Evolutionary conservation across 2,888 invertebrate species (phyloP).

Genomic region (Aleiodes alternator): DNA sequence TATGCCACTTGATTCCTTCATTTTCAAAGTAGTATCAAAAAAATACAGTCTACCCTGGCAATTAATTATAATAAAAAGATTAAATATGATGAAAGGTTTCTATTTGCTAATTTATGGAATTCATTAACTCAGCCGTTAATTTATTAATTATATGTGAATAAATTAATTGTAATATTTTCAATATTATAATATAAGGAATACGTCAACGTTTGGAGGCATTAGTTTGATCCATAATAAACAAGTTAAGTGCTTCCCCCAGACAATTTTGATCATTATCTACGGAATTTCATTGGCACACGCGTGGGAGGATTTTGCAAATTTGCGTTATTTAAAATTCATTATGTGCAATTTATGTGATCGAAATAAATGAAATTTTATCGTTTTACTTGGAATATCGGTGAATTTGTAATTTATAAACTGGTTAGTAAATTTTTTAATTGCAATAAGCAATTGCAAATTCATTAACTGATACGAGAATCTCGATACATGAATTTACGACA

Average conservation of each 20-base stretch:
- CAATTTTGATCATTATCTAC: conserved; percentile 68
- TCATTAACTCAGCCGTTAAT: not conserved
- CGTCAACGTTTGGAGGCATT: not conserved
- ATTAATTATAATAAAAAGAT: not conserved
- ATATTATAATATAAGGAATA: not conserved
- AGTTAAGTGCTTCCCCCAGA: conserved; percentile 59
- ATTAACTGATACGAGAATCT: too few relatives aligned
- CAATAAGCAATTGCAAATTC: too few relatives aligned
- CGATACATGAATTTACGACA: too few relatives aligned
- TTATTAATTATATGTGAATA: too few relatives aligned
- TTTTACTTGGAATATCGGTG: not conserved
- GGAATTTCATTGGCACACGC: conserved; percentile 65
- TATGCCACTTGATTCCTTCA: too few relatives aligned
- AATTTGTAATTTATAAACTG: conserved; percentile 12
- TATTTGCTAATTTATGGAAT: not conserved
- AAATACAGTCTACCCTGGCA: too few relatives aligned
- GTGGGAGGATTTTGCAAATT: conserved; percentile 68
- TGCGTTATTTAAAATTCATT: conserved; percentile 17
- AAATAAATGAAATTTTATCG: conserved; percentile 1
- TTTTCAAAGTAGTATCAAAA: too few relatives aligned
- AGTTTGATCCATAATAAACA: conserved; percentile 66
- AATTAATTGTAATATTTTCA: too few relatives aligned
- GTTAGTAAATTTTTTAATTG: too few relatives aligned
- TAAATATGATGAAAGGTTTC: not conserved
- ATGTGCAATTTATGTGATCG: conserved; percentile 6